Evolutionary conservation across 2,888 invertebrate species (phyloP), one percentile per base, ranked within the genome.

Genomic region (Cephus spinipes): DNA sequence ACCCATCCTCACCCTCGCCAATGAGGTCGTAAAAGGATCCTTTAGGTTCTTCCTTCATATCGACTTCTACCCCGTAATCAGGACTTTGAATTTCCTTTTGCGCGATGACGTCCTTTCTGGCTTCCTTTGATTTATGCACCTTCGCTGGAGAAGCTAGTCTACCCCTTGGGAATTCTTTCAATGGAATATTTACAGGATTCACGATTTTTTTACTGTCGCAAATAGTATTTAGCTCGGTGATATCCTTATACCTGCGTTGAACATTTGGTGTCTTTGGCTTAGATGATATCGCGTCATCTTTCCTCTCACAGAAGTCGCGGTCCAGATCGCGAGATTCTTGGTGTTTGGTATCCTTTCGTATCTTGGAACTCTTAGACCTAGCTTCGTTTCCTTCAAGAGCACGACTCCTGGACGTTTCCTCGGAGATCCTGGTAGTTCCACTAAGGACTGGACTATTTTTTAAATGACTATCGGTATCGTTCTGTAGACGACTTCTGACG

Each of bases 1-100:
- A 85, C 36, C 83, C 88, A 40, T 89, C 87, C 75, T 89, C 88
- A 76, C 87, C 88, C 75, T 89, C 88, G 12, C 85, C 87, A 73
- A 89, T 87, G 34, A 88, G 84, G 77, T 88, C 87, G 77, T 89
- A 90, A 74, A 90, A 87, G 11, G 87, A 87, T 12, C 87, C 87
- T n/a, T 86, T 84, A 32, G 87, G 85, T 12, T 84, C 85, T 31
- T 87, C 84, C 32, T 86, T 85, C 11, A 85, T 85, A 71, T 89
- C 87, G 33, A 79, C 83, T 75, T 89, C 89, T 15, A 88, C 87
- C 0, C 88, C 88, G 36, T 88, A 88, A 84, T 90, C 88, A 9
- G 88, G 86, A 79, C 86, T 89, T 33, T 85, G 87, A 73, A 87
- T 83, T 31, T 85, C 86, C 36, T 87, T 85, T 23, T 86, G 83